Percentiles rank a stretch among this genome's conserved stretches.
Conservation (phyloP, 2,888 invertebrate species). For the Chalcosyrphus nemorum region DNA sequence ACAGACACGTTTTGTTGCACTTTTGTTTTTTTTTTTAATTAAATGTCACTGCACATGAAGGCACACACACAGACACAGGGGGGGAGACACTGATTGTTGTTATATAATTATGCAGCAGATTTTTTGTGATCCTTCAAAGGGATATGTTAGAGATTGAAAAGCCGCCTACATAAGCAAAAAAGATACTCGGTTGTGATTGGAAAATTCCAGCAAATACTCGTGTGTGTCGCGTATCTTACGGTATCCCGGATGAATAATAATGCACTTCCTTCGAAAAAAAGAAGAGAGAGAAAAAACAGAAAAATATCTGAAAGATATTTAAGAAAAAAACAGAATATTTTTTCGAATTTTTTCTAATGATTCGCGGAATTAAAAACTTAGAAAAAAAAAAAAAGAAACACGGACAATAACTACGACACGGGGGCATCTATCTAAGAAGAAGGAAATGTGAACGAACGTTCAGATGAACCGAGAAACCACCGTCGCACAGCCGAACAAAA, state of each 20-base stretch:
- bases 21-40: constrained; percentile 1
- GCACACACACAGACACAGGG: constrained; percentile 21
- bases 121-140: constrained; percentile 14
- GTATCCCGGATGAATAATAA: constrained; percentile 4
- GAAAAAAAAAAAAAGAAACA: background rate
- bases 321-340: constrained; percentile 5
- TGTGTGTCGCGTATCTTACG: background rate
- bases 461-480: constrained; percentile 73
- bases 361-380: constrained; percentile 37
- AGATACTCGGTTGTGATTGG: no score
- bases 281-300: background rate
- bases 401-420: constrained; percentile 47
- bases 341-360: constrained; percentile 31
- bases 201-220: no score
- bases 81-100: constrained; percentile 46
- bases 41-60: constrained; percentile 32
- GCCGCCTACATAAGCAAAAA: constrained; percentile 28
- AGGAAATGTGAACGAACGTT: constrained; percentile 74
- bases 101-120: constrained; percentile 61
- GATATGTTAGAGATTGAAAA: constrained; percentile 15
- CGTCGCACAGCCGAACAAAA: constrained; percentile 35
- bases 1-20: constrained; percentile 14
- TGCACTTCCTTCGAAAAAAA: constrained; percentile 23
- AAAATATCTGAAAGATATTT: constrained; percentile 54
- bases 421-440: constrained; percentile 62